Evolutionary conservation across 2,113 vertebrate species (phyloP).

Genomic region (Pachypanchax playfairii): DNA sequence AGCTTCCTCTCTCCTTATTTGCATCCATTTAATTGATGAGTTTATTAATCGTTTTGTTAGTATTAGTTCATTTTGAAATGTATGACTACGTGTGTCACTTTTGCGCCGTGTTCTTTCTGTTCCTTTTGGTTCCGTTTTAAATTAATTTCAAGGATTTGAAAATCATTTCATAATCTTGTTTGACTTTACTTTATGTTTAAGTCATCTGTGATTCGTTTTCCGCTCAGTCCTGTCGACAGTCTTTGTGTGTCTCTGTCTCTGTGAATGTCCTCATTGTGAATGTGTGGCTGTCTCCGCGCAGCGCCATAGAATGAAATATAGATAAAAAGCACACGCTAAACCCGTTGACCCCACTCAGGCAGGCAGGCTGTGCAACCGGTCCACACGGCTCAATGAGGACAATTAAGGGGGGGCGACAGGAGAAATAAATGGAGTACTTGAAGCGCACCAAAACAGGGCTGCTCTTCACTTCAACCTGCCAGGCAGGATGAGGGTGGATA

Average conservation of each 20-base stretch:
- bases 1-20: too few relatives aligned
- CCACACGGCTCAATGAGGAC: slow-evolving; percentile 85
- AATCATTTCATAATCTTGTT: not conserved
- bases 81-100: slow-evolving; percentile 30
- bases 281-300: slow-evolving; percentile 46
- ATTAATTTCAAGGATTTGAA: slow-evolving; percentile 18
- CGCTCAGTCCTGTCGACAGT: slow-evolving; percentile 14
- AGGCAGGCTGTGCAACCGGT: slow-evolving; percentile 81
- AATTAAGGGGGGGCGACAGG: slow-evolving; percentile 74
- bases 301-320: slow-evolving; percentile 71
- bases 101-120: slow-evolving; percentile 6
- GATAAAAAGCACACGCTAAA: slow-evolving; percentile 82
- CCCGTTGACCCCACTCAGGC: slow-evolving; percentile 81
- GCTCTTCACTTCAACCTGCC: slow-evolving; percentile 62
- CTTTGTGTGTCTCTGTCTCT: slow-evolving; percentile 39
- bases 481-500: slow-evolving; percentile 63
- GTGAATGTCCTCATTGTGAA: slow-evolving; percentile 37
- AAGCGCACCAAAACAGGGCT: slow-evolving; percentile 71
- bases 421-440: slow-evolving; percentile 71
- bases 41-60: too few relatives aligned
- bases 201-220: not conserved
- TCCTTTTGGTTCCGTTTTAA: slow-evolving; percentile 14
- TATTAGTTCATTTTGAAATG: slow-evolving; percentile 5
- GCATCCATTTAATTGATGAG: too few relatives aligned
- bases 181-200: slow-evolving; percentile 7